phyloP scores from a whole-genome alignment of 2,113 vertebrate species.

The Dascyllus trimaculatus region DNA sequence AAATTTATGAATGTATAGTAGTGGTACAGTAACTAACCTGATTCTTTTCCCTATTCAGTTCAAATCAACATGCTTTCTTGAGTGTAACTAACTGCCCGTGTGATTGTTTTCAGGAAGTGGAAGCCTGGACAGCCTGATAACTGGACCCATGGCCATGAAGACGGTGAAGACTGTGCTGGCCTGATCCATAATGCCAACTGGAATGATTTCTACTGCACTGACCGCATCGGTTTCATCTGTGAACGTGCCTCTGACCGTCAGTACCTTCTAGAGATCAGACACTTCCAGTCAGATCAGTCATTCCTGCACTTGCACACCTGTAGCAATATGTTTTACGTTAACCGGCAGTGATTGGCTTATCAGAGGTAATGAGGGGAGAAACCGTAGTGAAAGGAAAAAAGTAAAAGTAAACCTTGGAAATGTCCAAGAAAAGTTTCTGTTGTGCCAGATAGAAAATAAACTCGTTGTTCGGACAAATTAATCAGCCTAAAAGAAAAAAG shows the following conservation, averaged over 20 bases:
- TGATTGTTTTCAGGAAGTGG: slow-evolving; percentile 89
- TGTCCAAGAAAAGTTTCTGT: too few species aligned
- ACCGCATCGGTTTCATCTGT: slow-evolving; percentile 93
- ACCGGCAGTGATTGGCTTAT: too few species aligned
- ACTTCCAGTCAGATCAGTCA: too few species aligned
- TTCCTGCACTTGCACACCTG: too few species aligned
- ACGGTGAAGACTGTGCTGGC: slow-evolving; percentile 94
- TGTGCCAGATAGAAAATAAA: too few species aligned
- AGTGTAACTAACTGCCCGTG: slow-evolving; percentile 3
- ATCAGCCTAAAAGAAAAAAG: too few species aligned
- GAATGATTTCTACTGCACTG: slow-evolving; percentile 97
- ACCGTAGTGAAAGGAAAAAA: too few species aligned
- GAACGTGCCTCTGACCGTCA: slow-evolving; percentile 88
- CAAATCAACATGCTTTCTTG: background rate
- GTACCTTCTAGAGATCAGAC: slow-evolving; percentile 34
- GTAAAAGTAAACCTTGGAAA: too few species aligned
- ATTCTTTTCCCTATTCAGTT: background rate
- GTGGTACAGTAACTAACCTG: background rate
- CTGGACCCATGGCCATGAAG: slow-evolving; percentile 90
- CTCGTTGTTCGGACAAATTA: too few species aligned
- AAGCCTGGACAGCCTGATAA: slow-evolving; percentile 96
- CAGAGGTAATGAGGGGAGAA: too few species aligned
- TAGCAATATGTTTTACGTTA: too few species aligned
- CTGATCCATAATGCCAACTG: slow-evolving; percentile 91
- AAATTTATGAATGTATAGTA: background rate